phyloP scores from a whole-genome alignment of 2,113 vertebrate genomes.

The Plotosus lineatus region DNA sequence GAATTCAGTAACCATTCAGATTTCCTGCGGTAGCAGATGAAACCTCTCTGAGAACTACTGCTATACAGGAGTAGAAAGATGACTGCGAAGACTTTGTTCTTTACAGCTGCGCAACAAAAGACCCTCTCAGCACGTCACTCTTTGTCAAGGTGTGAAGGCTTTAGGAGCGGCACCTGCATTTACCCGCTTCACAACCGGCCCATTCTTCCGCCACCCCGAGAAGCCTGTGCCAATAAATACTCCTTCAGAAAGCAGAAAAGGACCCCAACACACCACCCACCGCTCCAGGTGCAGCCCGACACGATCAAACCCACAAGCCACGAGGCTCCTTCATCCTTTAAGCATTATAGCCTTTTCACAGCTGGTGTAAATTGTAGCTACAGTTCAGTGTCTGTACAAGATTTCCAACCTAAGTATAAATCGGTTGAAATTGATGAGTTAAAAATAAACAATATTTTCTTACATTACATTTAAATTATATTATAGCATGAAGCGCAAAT shows the following conservation, averaged over 20 bases:
- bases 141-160: slow-evolving; percentile 76
- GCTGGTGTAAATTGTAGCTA: background rate
- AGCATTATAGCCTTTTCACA: background rate
- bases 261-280: slow-evolving; percentile 2
- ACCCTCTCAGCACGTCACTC: slow-evolving; percentile 67
- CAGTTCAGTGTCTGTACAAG: background rate
- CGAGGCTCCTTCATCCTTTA: background rate
- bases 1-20: background rate
- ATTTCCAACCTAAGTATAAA: background rate
- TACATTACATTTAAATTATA: too few relatives aligned
- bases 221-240: slow-evolving; percentile 65
- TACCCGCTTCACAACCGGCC: slow-evolving; percentile 66
- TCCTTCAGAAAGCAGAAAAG: slow-evolving; percentile 23
- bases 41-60: slow-evolving; percentile 5
- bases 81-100: slow-evolving; percentile 59
- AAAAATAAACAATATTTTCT: too few relatives aligned
- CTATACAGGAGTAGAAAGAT: too few relatives aligned
- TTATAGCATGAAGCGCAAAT: too few relatives aligned
- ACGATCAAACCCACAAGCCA: background rate
- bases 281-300: slow-evolving; percentile 27
- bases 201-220: slow-evolving; percentile 65
- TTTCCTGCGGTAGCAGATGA: background rate
- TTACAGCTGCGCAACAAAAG: slow-evolving; percentile 74
- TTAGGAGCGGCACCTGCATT: slow-evolving; percentile 75
- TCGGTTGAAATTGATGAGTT: too few relatives aligned